Evolutionary conservation across 1,140 invertebrate genomes (phyloP), one percentile per base, ranked within the genome.

Genomic region (Monochamus saltuarius): DNA sequence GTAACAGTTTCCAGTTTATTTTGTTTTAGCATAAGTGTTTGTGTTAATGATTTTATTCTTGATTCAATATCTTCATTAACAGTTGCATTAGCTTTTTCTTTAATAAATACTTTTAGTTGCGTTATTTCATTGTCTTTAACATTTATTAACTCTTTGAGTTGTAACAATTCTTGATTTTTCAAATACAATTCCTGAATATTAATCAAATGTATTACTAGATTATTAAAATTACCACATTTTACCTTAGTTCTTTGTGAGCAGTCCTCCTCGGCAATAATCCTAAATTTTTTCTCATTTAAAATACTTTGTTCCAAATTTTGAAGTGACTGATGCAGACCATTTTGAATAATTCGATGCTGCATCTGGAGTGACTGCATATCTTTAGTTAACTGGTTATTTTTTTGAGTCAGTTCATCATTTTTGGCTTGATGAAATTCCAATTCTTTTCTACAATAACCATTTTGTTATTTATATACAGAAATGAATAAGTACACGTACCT

Each of bases 21-120:
- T 74, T 94, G 91, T 70, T 93, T 92, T 57, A 88, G 81, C 52
- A 94, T 89, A 13, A 94, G 78, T 46, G 88, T 89, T 71, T 92
- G 88, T 1, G 90, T 92, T 9, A 92, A 78, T 1, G 83, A 79
- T 54, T 87, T 81, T 1, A 92, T 75, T 60, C 89, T 79, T 7
- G 82, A 80, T 76, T 91, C 89, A 59, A 89, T 68, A 79, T 91
- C 84, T 39, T 65, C 64, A 62, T 56, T 61, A 9, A 54, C 73
- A 45, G 36, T 40, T 54, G 51, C 11, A 50, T 59, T 52, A 8
- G 42, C 10, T 50, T 62, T 66, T 11, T 46, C 56, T 29, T 59
- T 61, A 7, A 67, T 35, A 17, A 35, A 56, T 22, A 63, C 54
- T 59, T 66, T 62, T 34, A 73, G 59, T 29, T 64, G 58, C 4